Base-by-base conservation (phyloP, 2,113 vertebrate genomes). In the Corapipo altera region DNA sequence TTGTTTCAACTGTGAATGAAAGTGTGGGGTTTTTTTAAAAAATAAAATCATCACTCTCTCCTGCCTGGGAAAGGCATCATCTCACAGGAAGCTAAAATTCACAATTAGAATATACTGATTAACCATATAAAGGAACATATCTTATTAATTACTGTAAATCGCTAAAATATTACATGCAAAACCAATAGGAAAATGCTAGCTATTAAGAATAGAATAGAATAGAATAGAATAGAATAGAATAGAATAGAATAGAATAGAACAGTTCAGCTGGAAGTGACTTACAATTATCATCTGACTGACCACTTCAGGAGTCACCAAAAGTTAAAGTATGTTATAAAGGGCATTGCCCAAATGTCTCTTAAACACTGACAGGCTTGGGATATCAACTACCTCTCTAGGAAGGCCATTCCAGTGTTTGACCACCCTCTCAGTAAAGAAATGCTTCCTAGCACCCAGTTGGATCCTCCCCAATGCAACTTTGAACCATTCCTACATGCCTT, bases 11-110 rank as follows among this genome's bases (percentile, higher is more conserved):
- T 74, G 33, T 5, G 2, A 87, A 30, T 55, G 10, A 43, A 77
- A 64, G 32, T 15, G 6, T 1, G 0, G 4, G 0, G 0, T 8
- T 48, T 71, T 55, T 23, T 19, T 11, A 17, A 8, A 37, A 80
- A 89, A 73, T 9, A 73, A 86, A 83, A 89, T 39, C 37, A 59
- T 23, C 11, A 54, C 30, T 49, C 12, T 72, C 43, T 82, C 52
- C 39, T 91, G 52, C 15, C 27, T 64, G 23, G 32, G 28, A 93
- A 78, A 69, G 35, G 18, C 22, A 74, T 12, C 12, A 51, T 35
- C 32, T 62, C 62, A 81, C 8, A 49, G 46, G 32, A 15, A 93
- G 5, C 1, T 71, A 51, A 86, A 89, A 54, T 43, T 76, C 76
- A 28, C 12, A 77, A 7, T 49, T 41, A 78, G 55, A 86, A 71